Evolutionary conservation across 1,140 invertebrate genomes (phyloP), one percentile per base, ranked within the genome.

Genomic region (Musca vetustissima): DNA sequence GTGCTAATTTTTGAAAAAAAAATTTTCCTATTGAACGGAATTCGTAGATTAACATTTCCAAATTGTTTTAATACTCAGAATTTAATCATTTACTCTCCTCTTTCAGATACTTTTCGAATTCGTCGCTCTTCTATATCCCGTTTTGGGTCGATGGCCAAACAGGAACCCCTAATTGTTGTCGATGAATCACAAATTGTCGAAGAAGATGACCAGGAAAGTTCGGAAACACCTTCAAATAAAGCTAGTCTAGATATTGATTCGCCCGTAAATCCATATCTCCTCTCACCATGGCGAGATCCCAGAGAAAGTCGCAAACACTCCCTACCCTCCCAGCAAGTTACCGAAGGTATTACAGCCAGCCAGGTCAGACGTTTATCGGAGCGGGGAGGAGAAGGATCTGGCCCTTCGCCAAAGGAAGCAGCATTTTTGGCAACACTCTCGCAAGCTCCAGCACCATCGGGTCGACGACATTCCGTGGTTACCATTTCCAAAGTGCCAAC

Each of bases 281-380:
- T 93, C 9, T 93, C 91, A 4, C 92, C 92, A 1, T 93, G 90
- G 87, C 85, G 90, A 25, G 89, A 89, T 72, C 81, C 83, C 0
- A 75, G 85, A 36, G 89, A 90, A 68, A 87, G 88, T 1, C 85
- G 92, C 64, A 94, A 94, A 76, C 89, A 92, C 73, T 93, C 92
- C 8, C 83, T 94, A 71, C 92, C 92, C 1, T 92, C 92, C 0
- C 92, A 91, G 9, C 89, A 91, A 72, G 93, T 92, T 72, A 92
- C 91, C 55, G 88, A 90, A 36, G 92, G 92, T 50, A 93, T 93
- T 71, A 94, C 92, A 11, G 92, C 92, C 47, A 93, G 91, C 67
- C 92, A 94, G 86, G 90, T 93, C 48, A 86, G 92, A 36, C 85
- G 92, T 22, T 79, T 94, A 4, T 93, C 91, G 32, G 92, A 94